Base-by-base conservation (phyloP, 2,888 invertebrate species). In the Megaustenia siamemsis region DNA sequence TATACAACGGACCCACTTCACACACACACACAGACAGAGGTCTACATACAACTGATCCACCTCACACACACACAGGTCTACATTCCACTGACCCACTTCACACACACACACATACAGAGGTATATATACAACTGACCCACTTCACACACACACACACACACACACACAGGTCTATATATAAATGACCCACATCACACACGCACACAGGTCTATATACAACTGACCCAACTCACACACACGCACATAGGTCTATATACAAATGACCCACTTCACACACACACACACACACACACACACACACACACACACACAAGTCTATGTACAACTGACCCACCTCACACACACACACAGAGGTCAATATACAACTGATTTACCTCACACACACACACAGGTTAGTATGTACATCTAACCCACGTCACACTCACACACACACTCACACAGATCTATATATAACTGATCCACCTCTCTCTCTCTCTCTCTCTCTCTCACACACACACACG, bases 261-360 rank as follows among this genome's bases (percentile, higher is more conserved):
- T 24, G 12, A 10, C 18, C 71, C 5, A 24, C 10, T 3, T n/a
- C 40, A 76, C 76, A 49, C 53, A 53, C 76, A 49, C 28, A 76
- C 76, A 76, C 10, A 49, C 76, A 21, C 53, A 49, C 76, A 49
- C 28, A 49, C 76, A 76, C n/a, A 49, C 76, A 49, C 53, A 60
- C 60, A 35, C 28, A 77, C 32, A 76, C 60, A 71, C 43, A 71
- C 40, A 71, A 4, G n/a, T n/a, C 15, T 18, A 71, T n/a, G 18
- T 10, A 71, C 6, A n/a, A n/a, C n/a, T n/a, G 40, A 3, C 5
- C 43, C 15, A 6, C 38, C 43, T 28, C 43, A 71, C 43, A 43
- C 21, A 71, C 71, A 40, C n/a, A 71, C 40, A 71, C 1, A 71
- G 24, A n/a, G n/a, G n/a, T n/a, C n/a, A n/a, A n/a, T n/a, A n/a